A percentile compares a stretch with the other conserved stretches of the same genome.
phyloP scores from a whole-genome alignment of 2,113 vertebrate species.

The Chiloscyllium plagiosum region DNA sequence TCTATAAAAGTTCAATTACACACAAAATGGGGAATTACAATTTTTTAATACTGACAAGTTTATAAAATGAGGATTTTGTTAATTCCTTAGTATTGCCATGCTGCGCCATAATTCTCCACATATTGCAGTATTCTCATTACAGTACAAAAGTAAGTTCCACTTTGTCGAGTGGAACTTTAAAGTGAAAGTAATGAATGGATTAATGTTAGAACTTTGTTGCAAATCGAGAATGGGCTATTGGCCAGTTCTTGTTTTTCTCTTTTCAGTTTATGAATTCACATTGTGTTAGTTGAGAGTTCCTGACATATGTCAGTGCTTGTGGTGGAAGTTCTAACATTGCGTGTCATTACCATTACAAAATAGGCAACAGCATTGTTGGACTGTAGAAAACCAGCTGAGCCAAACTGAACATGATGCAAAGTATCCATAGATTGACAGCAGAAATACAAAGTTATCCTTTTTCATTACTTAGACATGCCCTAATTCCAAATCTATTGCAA shows the following conservation, averaged over 20 bases:
- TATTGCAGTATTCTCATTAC: neutral
- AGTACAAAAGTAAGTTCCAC: neutral
- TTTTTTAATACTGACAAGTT: neutral
- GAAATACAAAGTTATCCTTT: neutral
- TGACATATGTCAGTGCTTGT: neutral
- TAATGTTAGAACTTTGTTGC: neutral
- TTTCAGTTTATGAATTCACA: constrained; percentile 4
- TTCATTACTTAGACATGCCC: neutral
- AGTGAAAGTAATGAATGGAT: no score
- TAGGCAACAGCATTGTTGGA: neutral
- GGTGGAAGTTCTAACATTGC: neutral
- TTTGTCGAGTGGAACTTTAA: no score
- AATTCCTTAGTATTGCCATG: neutral
- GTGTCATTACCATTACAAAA: constrained; percentile 6
- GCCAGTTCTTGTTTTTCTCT: constrained; percentile 9
- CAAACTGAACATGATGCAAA: neutral
- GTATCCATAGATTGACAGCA: neutral
- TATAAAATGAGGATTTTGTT: neutral
- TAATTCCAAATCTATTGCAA: neutral
- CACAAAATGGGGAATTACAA: neutral
- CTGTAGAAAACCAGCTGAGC: neutral
- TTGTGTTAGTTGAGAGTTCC: neutral
- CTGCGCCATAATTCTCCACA: neutral
- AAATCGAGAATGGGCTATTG: neutral
- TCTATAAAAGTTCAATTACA: neutral